Percentiles rank a stretch among this genome's conserved stretches.
These are phyloP conservation scores for Cistogaster globosa DNA, from an alignment of 2,888 invertebrate genomes.

Conservation along the genomic window DNA sequence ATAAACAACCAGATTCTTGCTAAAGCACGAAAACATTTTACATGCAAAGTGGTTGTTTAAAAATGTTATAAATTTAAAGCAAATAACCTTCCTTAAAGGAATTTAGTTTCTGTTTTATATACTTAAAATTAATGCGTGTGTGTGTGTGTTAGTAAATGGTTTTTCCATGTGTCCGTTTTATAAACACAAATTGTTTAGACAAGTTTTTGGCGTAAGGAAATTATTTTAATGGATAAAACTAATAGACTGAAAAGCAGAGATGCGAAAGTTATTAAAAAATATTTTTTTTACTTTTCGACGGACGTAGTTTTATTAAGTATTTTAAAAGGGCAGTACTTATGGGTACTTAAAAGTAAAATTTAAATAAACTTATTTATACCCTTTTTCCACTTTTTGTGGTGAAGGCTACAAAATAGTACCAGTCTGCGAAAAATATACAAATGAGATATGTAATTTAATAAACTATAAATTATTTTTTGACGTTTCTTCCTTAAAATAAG, in stretches of 20 bases:
- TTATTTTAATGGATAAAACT: not conserved
- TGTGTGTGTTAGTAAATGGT: not conserved
- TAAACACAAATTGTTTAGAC: not conserved
- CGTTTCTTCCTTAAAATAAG: no score
- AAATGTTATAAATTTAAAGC: slow-evolving; percentile 25
- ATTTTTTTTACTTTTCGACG: not conserved
- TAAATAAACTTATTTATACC: no score
- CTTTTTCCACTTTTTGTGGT: no score
- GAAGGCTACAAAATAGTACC: no score
- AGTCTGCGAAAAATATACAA: no score
- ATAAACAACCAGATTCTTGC: not conserved
- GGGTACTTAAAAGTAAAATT: no score
- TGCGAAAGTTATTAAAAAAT: not conserved
- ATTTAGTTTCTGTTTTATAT: not conserved
- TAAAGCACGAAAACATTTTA: not conserved
- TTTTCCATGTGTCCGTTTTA: not conserved
- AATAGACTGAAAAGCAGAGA: not conserved
- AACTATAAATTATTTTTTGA: no score
- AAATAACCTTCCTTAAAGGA: not conserved
- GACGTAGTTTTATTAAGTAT: not conserved
- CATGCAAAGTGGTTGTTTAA: not conserved
- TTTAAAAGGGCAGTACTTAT: no score
- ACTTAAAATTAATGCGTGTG: not conserved
- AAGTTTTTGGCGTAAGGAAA: not conserved
- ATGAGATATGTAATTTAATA: no score